phyloP scores from a whole-genome alignment of 2,113 vertebrate genomes.

The Naja naja region DNA sequence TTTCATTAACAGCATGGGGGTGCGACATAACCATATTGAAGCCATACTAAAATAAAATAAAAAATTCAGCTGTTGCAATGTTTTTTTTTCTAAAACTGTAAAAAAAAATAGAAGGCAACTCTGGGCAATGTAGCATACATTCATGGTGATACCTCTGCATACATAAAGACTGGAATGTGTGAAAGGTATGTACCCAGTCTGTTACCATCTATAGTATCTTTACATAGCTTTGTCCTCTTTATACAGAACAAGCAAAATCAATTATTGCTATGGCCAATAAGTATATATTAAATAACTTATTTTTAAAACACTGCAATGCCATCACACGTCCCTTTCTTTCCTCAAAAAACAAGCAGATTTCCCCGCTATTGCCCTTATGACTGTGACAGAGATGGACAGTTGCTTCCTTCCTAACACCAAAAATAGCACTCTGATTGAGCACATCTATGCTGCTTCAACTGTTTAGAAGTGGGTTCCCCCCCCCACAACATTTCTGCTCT shows the following conservation, averaged over 20 bases:
- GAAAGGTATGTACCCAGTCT: neutral
- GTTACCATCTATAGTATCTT: accelerated
- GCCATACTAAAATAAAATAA: conserved; percentile 78
- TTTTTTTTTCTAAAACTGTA: neutral
- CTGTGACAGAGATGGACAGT: neutral
- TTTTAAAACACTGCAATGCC: neutral
- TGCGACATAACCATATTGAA: conserved; percentile 99
- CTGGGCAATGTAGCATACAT: neutral
- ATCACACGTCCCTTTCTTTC: neutral
- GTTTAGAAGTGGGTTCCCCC: no score
- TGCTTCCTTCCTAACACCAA: neutral
- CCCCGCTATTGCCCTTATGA: neutral
- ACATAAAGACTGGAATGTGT: neutral
- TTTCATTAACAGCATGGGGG: conserved; percentile 94
- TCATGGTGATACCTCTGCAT: neutral
- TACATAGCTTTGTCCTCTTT: neutral
- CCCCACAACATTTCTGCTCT: neutral
- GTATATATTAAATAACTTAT: neutral
- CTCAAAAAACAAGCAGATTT: neutral
- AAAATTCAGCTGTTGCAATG: accelerated
- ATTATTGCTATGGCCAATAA: neutral
- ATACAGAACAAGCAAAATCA: neutral
- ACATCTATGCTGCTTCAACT: neutral
- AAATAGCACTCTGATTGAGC: neutral
- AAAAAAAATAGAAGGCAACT: neutral